These are phyloP conservation scores for Carcharodon carcharias DNA, from an alignment of 2,797 vertebrate species.

Conservation along the genomic window DNA sequence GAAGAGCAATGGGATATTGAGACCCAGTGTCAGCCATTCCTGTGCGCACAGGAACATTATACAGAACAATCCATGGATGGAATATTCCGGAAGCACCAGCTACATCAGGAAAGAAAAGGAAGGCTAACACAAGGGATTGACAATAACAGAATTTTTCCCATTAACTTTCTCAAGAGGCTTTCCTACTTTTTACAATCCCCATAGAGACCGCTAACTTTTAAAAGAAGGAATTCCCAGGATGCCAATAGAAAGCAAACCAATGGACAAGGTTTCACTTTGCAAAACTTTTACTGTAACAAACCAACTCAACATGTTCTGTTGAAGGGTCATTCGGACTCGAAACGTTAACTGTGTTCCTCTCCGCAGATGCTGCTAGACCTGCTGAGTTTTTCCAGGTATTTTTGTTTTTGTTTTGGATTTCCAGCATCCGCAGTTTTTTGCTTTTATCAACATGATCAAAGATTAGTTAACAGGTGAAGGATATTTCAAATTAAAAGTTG, in stretches of 20 bases:
- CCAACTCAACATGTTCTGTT: not conserved
- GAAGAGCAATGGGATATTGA: constrained; percentile 89
- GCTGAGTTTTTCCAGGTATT: too few species aligned
- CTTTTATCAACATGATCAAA: not conserved
- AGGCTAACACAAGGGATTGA: constrained; percentile 37
- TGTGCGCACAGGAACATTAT: constrained; percentile 97
- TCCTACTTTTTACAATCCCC: not conserved
- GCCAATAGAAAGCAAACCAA: too few species aligned
- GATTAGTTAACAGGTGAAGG: not conserved
- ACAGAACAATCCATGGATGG: constrained; percentile 94
- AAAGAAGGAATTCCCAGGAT: too few species aligned
- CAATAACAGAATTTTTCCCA: not conserved
- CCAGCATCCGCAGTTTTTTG: too few species aligned
- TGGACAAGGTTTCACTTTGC: too few species aligned
- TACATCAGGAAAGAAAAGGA: constrained; percentile 50
- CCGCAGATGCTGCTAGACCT: too few species aligned
- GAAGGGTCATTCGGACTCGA: too few species aligned
- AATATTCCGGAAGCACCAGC: constrained; percentile 94
- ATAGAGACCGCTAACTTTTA: not conserved
- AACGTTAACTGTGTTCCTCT: too few species aligned
- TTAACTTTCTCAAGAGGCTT: not conserved
- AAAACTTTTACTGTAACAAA: not conserved
- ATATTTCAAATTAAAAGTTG: not conserved
- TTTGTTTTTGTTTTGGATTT: too few species aligned
- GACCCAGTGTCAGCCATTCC: constrained; percentile 91